phyloP scores from a whole-genome alignment of 2,113 vertebrate genomes.

The Pipa parva region DNA sequence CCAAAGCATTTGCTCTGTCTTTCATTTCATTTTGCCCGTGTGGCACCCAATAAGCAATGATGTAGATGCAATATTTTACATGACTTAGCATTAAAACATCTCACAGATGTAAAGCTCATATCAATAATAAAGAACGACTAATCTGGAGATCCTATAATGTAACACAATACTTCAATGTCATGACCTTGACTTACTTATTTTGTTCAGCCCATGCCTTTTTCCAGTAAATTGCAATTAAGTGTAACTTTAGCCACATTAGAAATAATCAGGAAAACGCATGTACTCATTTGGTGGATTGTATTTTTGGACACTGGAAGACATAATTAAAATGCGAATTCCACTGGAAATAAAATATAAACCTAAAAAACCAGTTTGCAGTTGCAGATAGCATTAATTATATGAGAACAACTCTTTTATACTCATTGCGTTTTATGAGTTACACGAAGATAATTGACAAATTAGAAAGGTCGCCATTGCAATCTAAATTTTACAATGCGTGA shows the following conservation, averaged over 20 bases:
- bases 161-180: slow-evolving; percentile 40
- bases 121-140: slow-evolving; percentile 40
- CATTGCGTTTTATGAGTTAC: slow-evolving; percentile 72
- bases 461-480: slow-evolving; percentile 58
- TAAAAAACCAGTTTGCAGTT: slow-evolving; percentile 69
- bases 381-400: slow-evolving; percentile 78
- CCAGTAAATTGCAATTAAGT: slow-evolving; percentile 81
- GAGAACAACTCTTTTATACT: slow-evolving; percentile 74
- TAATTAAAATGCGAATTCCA: slow-evolving; percentile 79
- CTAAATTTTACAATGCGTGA: slow-evolving; percentile 45
- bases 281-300: slow-evolving; percentile 65
- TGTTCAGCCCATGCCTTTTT: slow-evolving; percentile 37
- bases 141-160: slow-evolving; percentile 17
- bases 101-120: slow-evolving; percentile 48
- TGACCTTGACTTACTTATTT: slow-evolving; percentile 35
- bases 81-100: slow-evolving; percentile 54
- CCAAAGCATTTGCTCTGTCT: slow-evolving; percentile 50
- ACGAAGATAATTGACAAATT: slow-evolving; percentile 80
- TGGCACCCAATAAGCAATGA: slow-evolving; percentile 45
- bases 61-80: slow-evolving; percentile 46
- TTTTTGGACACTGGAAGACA: slow-evolving; percentile 80
- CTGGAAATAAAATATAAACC: slow-evolving; percentile 74
- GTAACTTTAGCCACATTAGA: slow-evolving; percentile 78
- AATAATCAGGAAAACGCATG: slow-evolving; percentile 79
- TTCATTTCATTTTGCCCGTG: slow-evolving; percentile 53